Evolutionary conservation across 2,888 invertebrate genomes (phyloP).

Genomic region (Pecten maximus): DNA sequence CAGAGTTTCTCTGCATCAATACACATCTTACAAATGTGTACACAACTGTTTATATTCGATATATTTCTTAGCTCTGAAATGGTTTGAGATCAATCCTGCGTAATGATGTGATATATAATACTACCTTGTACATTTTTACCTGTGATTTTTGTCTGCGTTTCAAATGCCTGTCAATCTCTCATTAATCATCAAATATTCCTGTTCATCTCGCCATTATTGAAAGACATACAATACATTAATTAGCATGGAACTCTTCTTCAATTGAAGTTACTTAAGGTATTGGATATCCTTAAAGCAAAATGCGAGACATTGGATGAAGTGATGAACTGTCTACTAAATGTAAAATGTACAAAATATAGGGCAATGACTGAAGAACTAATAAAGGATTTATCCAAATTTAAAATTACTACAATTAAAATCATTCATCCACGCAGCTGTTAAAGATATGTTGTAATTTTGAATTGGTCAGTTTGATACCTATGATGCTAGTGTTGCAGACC

Average conservation of each 20-base stretch:
- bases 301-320: neutral
- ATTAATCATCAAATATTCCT: neutral
- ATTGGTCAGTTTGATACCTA: neutral
- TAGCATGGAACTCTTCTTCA: neutral
- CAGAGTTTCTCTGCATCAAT: neutral
- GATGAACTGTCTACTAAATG: neutral
- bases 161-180: neutral
- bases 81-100: constrained; percentile 6
- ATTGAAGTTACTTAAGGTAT: neutral
- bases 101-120: neutral
- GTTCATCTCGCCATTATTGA: neutral
- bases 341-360: neutral
- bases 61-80: neutral
- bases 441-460: constrained; percentile 6
- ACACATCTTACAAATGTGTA: neutral
- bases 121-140: neutral
- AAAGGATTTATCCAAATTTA: neutral
- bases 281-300: neutral
- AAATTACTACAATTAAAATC: neutral
- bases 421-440: neutral
- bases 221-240: neutral
- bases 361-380: neutral
- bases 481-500: neutral
- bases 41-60: neutral
- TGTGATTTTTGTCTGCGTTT: neutral